Evolutionary conservation across 92 coral and sea anemone species (phyloP).

Genomic region (Galaxea fascicularis): DNA sequence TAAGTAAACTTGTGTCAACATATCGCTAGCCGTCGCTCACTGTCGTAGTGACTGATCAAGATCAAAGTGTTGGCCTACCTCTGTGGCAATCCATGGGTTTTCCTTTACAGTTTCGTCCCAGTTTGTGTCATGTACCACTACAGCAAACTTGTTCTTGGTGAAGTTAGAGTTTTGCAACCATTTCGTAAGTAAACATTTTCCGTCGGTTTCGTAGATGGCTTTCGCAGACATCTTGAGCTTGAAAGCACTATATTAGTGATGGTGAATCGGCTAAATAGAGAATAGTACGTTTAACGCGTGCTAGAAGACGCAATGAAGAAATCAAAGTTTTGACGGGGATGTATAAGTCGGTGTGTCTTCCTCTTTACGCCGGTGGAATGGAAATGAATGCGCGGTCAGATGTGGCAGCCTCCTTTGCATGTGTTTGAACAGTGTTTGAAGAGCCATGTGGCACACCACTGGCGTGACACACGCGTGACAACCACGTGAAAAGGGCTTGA

Average conservation of each 20-base stretch:
- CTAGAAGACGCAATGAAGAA: not conserved
- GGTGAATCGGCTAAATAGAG: not conserved
- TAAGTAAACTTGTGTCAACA: not conserved
- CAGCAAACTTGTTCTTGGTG: slow-evolving; percentile 76
- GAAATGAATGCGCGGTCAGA: slow-evolving; percentile 26
- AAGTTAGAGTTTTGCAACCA: slow-evolving; percentile 68
- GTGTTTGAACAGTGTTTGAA: slow-evolving; percentile 7
- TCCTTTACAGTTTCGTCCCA: slow-evolving; percentile 80
- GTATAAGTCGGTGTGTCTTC: not conserved
- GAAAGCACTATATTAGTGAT: not conserved
- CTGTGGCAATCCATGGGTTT: slow-evolving; percentile 83
- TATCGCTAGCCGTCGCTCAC: not conserved
- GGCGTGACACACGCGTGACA: slow-evolving; percentile 41
- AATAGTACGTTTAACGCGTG: not conserved
- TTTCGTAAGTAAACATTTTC: slow-evolving; percentile 83
- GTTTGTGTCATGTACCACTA: slow-evolving; percentile 66
- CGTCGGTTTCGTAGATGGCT: slow-evolving; percentile 94
- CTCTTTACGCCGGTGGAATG: not conserved
- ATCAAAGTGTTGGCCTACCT: slow-evolving; percentile 53
- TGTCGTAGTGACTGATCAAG: too few relatives aligned
- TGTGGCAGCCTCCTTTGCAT: slow-evolving; percentile 37
- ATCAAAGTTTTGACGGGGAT: not conserved
- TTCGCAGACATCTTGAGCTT: slow-evolving; percentile 87
- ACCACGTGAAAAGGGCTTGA: slow-evolving; percentile 47
- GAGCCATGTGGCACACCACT: slow-evolving; percentile 24